phyloP scores from a whole-genome alignment of 1,140 invertebrate genomes.

The Micrasema longulum region DNA sequence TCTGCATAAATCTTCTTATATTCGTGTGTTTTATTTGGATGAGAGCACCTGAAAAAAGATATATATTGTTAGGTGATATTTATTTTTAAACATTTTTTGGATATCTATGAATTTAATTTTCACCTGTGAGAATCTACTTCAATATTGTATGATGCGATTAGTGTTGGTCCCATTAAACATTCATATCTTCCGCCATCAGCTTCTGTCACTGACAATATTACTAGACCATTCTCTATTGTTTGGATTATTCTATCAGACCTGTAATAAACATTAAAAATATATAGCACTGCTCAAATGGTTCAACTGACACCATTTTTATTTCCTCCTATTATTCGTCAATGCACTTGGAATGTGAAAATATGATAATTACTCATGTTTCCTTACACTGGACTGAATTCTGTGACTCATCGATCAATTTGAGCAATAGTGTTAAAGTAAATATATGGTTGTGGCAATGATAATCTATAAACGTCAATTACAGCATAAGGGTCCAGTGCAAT shows the following conservation, averaged over 20 bases:
- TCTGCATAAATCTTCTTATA: constrained; percentile 83
- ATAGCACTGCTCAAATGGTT: no score
- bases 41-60: constrained; percentile 70
- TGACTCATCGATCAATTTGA: no score
- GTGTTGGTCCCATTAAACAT: constrained; percentile 76
- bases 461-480: not conserved
- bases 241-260: constrained; percentile 78
- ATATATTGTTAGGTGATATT: constrained; percentile 21
- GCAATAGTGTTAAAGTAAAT: no score
- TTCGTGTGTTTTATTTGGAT: constrained; percentile 77
- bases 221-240: constrained; percentile 78
- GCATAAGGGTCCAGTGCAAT: not conserved
- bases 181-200: constrained; percentile 78
- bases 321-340: no score
- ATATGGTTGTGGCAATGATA: no score
- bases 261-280: constrained; percentile 58
- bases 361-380: no score
- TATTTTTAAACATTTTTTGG: no score
- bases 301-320: no score
- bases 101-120: no score
- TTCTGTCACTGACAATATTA: constrained; percentile 78
- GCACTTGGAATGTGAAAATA: no score
- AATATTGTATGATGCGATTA: constrained; percentile 77
- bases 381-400: no score
- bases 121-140: constrained; percentile 78